phyloP scores from a whole-genome alignment of 2,113 vertebrate genomes.

The Semnornis frantzii region DNA sequence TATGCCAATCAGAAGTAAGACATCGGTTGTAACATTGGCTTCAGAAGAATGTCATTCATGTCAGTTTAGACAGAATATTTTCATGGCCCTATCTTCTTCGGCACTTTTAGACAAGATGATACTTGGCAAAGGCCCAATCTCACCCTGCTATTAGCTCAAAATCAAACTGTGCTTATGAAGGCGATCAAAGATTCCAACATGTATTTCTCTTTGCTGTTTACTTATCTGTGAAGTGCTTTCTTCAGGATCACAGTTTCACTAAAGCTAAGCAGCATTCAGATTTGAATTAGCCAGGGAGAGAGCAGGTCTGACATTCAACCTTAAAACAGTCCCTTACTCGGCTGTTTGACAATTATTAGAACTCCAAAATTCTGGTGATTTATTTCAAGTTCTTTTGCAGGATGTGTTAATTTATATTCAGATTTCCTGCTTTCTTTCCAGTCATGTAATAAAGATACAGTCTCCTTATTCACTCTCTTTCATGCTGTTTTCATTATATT shows the following conservation, averaged over 20 bases:
- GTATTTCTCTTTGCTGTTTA: not conserved
- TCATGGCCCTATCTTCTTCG: not conserved
- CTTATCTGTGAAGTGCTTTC: slow-evolving; percentile 4
- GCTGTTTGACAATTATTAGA: not conserved
- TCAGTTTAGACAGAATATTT: slow-evolving; percentile 3
- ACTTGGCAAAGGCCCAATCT: not conserved
- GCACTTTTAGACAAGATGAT: not conserved
- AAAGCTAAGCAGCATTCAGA: not conserved
- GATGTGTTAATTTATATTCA: not conserved
- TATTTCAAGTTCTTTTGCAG: not conserved
- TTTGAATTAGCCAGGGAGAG: not conserved
- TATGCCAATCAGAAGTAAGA: slow-evolving; percentile 4
- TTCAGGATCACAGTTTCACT: not conserved
- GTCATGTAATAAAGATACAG: not conserved
- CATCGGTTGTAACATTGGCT: not conserved
- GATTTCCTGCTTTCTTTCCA: not conserved
- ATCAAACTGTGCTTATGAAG: not conserved
- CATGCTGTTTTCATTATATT: not conserved
- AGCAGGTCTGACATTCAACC: not conserved
- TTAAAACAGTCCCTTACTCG: not conserved
- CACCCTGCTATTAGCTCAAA: not conserved
- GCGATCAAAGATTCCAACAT: not conserved
- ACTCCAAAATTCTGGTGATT: not conserved
- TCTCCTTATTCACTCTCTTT: not conserved
- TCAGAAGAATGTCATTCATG: slow-evolving; percentile 15